phyloP scores from a whole-genome alignment of 2,888 invertebrate genomes.

The Pteria penguin region DNA sequence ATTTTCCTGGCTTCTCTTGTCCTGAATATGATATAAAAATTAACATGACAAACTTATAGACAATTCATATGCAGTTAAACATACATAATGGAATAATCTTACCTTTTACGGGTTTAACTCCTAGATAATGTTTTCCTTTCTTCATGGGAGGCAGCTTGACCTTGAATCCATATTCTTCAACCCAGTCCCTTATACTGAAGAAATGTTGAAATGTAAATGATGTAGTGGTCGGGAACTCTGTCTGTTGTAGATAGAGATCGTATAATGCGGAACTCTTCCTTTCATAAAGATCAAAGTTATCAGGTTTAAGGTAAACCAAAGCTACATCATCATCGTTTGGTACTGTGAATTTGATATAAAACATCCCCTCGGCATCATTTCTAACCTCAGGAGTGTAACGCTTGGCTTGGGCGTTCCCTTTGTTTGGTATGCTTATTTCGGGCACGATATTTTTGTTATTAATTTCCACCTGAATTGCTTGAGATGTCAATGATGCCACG shows the following conservation, averaged over 20 bases:
- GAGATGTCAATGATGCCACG: conserved; percentile 1
- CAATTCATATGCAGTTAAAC: no score
- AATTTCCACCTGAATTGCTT: not conserved
- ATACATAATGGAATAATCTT: no score
- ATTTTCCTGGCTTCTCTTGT: no score
- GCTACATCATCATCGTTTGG: conserved; percentile 17
- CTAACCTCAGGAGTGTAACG: not conserved
- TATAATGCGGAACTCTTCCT: conserved; percentile 18
- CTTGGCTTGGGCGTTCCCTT: not conserved
- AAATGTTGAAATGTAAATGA: not conserved
- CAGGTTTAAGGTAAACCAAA: conserved; percentile 25
- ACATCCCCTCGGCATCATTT: conserved; percentile 28
- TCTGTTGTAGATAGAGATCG: not conserved
- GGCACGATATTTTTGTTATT: not conserved
- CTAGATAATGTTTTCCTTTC: conserved; percentile 23
- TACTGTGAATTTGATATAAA: conserved; percentile 13
- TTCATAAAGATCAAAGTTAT: conserved; percentile 4
- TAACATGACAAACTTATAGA: no score
- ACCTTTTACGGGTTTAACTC: conserved; percentile 30
- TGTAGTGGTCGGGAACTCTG: conserved; percentile 2
- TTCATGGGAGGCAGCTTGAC: conserved; percentile 9
- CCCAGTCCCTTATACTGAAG: not conserved
- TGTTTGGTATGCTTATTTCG: not conserved
- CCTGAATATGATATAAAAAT: no score
- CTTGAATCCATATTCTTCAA: conserved; percentile 31